phyloP scores from a whole-genome alignment of 1,140 invertebrate species.

The Pachyrhynchus sulphureomaculatus region DNA sequence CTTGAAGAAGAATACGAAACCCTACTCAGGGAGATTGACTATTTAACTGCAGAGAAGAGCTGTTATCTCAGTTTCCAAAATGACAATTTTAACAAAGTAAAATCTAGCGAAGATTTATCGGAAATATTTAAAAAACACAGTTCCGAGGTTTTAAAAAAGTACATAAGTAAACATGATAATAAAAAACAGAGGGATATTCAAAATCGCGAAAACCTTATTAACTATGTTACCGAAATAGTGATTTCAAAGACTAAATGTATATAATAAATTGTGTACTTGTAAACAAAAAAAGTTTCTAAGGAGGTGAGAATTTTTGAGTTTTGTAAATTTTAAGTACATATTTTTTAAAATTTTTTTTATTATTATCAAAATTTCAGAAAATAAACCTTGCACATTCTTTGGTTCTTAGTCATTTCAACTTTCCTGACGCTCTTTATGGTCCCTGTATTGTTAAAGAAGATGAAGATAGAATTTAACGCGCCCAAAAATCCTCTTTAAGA shows the following conservation, averaged over 20 bases:
- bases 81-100: neutral
- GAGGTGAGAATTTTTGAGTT: no score
- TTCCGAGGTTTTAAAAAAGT: constrained; percentile 4
- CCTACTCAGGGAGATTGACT: constrained; percentile 11
- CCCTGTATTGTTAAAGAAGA: no score
- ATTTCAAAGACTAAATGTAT: constrained; percentile 9
- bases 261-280: constrained; percentile 11
- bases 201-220: neutral
- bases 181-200: neutral
- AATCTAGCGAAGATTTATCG: constrained; percentile 2
- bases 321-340: no score
- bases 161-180: neutral
- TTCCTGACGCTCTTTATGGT: no score
- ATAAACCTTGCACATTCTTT: no score
- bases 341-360: no score
- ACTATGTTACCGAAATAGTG: constrained; percentile 19
- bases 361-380: no score
- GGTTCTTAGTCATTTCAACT: no score
- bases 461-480: no score
- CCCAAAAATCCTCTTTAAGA: no score
- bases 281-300: neutral
- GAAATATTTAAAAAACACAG: constrained; percentile 6
- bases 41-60: constrained; percentile 12
- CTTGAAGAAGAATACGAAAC: constrained; percentile 23
- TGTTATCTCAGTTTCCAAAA: constrained; percentile 15